Evolutionary conservation across 2,113 vertebrate genomes (phyloP).

Genomic region (Percopsis transmontana): DNA sequence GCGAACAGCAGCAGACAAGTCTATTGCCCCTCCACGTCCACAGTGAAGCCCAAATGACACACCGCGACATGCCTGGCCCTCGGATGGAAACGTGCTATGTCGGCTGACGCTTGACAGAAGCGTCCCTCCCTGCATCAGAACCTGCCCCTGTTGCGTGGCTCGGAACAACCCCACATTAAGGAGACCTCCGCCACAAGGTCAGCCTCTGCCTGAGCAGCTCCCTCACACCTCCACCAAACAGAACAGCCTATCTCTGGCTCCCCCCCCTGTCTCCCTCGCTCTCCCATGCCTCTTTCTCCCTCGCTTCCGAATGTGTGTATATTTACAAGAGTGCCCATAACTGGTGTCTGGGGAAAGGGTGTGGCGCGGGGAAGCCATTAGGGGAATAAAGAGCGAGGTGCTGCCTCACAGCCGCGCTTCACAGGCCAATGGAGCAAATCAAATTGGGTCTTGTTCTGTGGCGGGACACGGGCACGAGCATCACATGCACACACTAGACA

Average conservation of each 20-base stretch:
- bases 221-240: conserved; percentile 44
- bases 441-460: conserved; percentile 95
- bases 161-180: conserved; percentile 85
- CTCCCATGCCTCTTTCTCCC: conserved; percentile 18
- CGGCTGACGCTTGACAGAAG: conserved; percentile 71
- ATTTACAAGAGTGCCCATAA: conserved; percentile 95
- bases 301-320: conserved; percentile 81
- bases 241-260: conserved; percentile 39
- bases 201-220: conserved; percentile 65
- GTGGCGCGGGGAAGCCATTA: conserved; percentile 82
- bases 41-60: conserved; percentile 58
- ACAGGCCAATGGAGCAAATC: conserved; percentile 95
- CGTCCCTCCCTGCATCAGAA: conserved; percentile 57
- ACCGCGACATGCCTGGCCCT: conserved; percentile 62
- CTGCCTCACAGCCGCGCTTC: conserved; percentile 88
- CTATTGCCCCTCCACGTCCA: conserved; percentile 42
- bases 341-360: conserved; percentile 88
- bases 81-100: conserved; percentile 69
- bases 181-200: conserved; percentile 84
- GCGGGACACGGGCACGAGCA: conserved; percentile 69
- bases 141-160: conserved; percentile 73
- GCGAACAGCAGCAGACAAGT: conserved; percentile 44
- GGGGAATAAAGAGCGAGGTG: conserved; percentile 90
- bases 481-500: conserved; percentile 43
- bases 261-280: conserved; percentile 18